Percentiles rank a stretch among this genome's conserved stretches.
Evolutionary conservation across 2,888 invertebrate genomes (phyloP).

Genomic region (Chloromyia formosa): DNA sequence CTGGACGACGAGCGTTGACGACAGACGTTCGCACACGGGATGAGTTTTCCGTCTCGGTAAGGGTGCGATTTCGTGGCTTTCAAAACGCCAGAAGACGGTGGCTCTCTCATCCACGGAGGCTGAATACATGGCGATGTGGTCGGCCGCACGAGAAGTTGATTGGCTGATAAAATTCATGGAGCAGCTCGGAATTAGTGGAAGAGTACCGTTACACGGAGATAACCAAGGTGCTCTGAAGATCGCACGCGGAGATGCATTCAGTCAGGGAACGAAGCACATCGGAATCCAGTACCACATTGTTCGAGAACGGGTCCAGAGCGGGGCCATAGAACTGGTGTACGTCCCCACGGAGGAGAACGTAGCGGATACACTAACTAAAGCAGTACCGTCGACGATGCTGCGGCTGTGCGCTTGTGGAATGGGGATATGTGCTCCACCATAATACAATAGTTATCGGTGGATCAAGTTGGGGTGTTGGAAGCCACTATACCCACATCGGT

Average conservation of each 20-base stretch:
- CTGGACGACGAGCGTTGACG: neutral
- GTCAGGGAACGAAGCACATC: neutral
- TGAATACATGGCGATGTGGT: slow-evolving; percentile 20
- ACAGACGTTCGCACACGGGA: slow-evolving; percentile 34
- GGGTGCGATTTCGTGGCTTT: slow-evolving; percentile 35
- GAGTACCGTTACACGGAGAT: neutral
- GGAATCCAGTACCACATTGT: neutral
- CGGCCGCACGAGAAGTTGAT: slow-evolving; percentile 30
- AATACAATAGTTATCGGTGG: too few relatives aligned
- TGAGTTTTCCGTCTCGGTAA: slow-evolving; percentile 23
- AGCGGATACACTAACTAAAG: too few relatives aligned
- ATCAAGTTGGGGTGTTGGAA: too few relatives aligned
- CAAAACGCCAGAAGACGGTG: slow-evolving; percentile 41
- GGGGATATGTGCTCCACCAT: too few relatives aligned
- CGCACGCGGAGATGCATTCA: neutral
- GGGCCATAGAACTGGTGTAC: slow-evolving; percentile 20
- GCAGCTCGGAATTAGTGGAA: neutral
- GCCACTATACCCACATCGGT: too few relatives aligned
- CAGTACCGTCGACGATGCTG: too few relatives aligned
- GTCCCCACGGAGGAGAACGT: slow-evolving; percentile 46
- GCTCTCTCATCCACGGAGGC: slow-evolving; percentile 38
- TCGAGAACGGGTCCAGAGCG: neutral
- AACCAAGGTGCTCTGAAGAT: too few relatives aligned
- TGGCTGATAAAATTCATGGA: slow-evolving; percentile 9
- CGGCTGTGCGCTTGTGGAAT: too few relatives aligned